Conservation (phyloP, 2,797 vertebrate species). For the Lindbergichthys nudifrons region DNA sequence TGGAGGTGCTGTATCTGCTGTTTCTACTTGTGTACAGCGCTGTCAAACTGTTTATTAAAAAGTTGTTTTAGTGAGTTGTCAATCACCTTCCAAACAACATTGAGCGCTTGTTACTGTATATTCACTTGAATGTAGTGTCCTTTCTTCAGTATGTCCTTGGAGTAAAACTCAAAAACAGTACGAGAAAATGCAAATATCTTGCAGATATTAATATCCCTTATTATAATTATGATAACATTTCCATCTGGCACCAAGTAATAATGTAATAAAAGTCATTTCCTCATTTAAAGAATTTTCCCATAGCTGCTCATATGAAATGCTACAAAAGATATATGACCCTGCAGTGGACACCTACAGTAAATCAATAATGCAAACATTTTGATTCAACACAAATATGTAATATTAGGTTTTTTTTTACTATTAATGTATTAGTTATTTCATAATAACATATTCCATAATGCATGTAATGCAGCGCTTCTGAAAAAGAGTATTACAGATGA, state of each 20-base stretch:
- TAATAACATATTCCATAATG: too few relatives aligned
- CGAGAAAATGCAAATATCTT: not conserved
- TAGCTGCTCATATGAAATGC: not conserved
- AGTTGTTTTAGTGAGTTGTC: too few relatives aligned
- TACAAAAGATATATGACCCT: not conserved
- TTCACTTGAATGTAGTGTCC: not conserved
- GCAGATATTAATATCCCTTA: not conserved
- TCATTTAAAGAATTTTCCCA: not conserved
- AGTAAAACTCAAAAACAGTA: not conserved
- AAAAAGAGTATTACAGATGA: too few relatives aligned
- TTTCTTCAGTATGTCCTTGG: not conserved
- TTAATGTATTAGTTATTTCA: too few relatives aligned
- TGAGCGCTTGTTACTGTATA: too few relatives aligned
- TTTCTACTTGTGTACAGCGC: too few relatives aligned
- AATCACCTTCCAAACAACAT: too few relatives aligned
- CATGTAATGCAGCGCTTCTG: too few relatives aligned
- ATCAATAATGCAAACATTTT: not conserved
- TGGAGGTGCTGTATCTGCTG: too few relatives aligned
- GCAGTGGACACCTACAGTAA: not conserved
- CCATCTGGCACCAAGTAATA: not conserved
- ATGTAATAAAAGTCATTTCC: not conserved
- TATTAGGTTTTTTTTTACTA: not conserved
- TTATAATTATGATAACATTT: not conserved
- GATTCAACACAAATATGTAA: not conserved
- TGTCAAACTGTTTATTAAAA: too few relatives aligned